Evolutionary conservation across 2,888 invertebrate species (phyloP).

Genomic region (Ganaspis brasiliensis): DNA sequence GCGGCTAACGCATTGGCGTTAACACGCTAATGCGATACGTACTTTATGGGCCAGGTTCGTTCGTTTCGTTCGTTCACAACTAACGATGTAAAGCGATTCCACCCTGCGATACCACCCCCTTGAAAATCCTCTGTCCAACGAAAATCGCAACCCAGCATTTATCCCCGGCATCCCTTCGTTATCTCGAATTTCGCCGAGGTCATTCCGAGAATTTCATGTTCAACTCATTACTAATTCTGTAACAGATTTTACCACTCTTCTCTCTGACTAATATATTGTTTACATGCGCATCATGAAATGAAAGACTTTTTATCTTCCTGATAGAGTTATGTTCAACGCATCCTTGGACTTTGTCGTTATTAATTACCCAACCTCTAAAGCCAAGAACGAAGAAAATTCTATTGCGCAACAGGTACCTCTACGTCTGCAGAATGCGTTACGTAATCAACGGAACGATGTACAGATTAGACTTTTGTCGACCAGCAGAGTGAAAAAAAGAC

Average conservation of each 20-base stretch:
- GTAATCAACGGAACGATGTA: slow-evolving; percentile 61
- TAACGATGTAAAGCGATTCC: slow-evolving; percentile 70
- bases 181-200: slow-evolving; percentile 53
- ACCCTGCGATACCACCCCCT: slow-evolving; percentile 58
- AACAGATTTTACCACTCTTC: background rate
- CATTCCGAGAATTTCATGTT: slow-evolving; percentile 16
- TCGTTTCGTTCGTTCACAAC: slow-evolving; percentile 64
- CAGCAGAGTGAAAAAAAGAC: background rate
- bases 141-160: slow-evolving; percentile 51
- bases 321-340: slow-evolving; percentile 59
- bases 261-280: slow-evolving; percentile 11
- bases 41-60: slow-evolving; percentile 68
- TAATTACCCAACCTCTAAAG: slow-evolving; percentile 79
- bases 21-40: slow-evolving; percentile 75
- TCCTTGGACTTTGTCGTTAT: slow-evolving; percentile 79
- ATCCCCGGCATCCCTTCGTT: slow-evolving; percentile 31
- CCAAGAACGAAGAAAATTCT: slow-evolving; percentile 76
- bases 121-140: slow-evolving; percentile 53
- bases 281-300: slow-evolving; percentile 7
- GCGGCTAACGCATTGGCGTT: slow-evolving; percentile 74
- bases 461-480: slow-evolving; percentile 42
- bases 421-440: slow-evolving; percentile 70
- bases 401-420: slow-evolving; percentile 78
- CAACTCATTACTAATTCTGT: slow-evolving; percentile 28
- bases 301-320: slow-evolving; percentile 32